Percentiles rank a stretch among this genome's conserved stretches.
These are phyloP conservation scores for Corythaeola cristata DNA, from an alignment of 2,113 vertebrate species.

Conservation along the genomic window DNA sequence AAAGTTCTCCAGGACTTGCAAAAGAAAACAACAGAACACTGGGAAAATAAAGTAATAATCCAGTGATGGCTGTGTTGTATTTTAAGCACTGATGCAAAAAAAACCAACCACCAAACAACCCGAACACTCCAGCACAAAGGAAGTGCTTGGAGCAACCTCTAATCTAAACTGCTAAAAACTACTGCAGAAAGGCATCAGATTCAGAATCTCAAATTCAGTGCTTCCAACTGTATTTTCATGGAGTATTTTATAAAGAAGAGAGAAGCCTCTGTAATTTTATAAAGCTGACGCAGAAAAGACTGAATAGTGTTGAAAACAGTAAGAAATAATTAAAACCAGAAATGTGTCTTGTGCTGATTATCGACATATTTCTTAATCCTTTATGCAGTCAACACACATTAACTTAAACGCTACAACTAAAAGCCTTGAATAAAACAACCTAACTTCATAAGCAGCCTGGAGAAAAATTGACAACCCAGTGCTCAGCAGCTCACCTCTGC, in stretches of 20 bases:
- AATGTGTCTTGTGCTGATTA: neutral
- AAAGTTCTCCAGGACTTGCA: neutral
- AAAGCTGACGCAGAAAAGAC: neutral
- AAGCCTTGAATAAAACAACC: neutral
- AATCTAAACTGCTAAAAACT: neutral
- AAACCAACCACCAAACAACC: neutral
- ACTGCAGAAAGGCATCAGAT: neutral
- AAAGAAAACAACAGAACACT: neutral
- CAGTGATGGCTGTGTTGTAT: neutral
- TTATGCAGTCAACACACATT: neutral
- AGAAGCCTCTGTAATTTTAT: neutral
- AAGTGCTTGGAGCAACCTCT: neutral
- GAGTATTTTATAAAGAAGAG: neutral
- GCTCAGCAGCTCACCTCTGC: neutral
- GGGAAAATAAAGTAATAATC: neutral
- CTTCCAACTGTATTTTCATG: neutral
- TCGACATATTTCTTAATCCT: neutral
- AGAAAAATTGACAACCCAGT: neutral
- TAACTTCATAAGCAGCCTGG: neutral
- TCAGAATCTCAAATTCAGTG: neutral
- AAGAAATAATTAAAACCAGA: neutral
- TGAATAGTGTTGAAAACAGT: neutral
- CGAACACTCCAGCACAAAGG: neutral
- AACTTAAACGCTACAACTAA: neutral
- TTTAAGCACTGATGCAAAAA: neutral